A percentile compares a stretch with the other conserved stretches of the same genome.
These are phyloP conservation scores for Amaurobius ferox DNA, from an alignment of 2,888 invertebrate species.

Conservation along the genomic window DNA sequence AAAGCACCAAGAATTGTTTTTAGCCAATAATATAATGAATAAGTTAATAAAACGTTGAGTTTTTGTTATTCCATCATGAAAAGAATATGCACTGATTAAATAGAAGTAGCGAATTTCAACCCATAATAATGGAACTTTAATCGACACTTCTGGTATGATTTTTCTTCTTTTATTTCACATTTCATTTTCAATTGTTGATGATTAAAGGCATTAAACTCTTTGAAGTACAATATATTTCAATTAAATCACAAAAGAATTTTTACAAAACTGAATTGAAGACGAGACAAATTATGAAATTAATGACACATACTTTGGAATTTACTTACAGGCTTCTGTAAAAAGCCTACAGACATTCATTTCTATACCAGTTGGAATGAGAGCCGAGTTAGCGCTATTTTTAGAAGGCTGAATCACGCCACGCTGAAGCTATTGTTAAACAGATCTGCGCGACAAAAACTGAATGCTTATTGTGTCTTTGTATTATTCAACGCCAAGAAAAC, in stretches of 20 bases:
- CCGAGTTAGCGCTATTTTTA: neutral
- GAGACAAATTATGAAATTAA: too few relatives aligned
- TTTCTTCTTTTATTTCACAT: slow-evolving; percentile 39
- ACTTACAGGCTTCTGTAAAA: too few relatives aligned
- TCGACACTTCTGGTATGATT: slow-evolving; percentile 42
- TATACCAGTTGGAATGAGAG: slow-evolving; percentile 7
- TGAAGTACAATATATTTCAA: too few relatives aligned
- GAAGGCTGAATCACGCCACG: slow-evolving; percentile 1
- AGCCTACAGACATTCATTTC: neutral
- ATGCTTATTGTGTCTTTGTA: neutral
- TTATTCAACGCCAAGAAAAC: neutral
- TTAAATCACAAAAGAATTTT: too few relatives aligned
- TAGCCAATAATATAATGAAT: too few relatives aligned
- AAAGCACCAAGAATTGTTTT: too few relatives aligned
- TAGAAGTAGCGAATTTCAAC: neutral
- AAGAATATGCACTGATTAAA: too few relatives aligned
- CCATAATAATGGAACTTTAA: slow-evolving; percentile 9
- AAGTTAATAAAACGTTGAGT: too few relatives aligned
- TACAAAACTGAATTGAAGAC: too few relatives aligned
- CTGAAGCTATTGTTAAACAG: neutral
- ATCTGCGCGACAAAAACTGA: slow-evolving; percentile 15
- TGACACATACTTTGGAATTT: too few relatives aligned
- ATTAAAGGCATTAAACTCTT: too few relatives aligned
- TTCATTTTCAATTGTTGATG: slow-evolving; percentile 34
- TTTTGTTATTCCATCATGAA: too few relatives aligned